These are phyloP conservation scores for Diabrotica virgifera DNA, from an alignment of 1,140 invertebrate species.

Conservation along the genomic window DNA sequence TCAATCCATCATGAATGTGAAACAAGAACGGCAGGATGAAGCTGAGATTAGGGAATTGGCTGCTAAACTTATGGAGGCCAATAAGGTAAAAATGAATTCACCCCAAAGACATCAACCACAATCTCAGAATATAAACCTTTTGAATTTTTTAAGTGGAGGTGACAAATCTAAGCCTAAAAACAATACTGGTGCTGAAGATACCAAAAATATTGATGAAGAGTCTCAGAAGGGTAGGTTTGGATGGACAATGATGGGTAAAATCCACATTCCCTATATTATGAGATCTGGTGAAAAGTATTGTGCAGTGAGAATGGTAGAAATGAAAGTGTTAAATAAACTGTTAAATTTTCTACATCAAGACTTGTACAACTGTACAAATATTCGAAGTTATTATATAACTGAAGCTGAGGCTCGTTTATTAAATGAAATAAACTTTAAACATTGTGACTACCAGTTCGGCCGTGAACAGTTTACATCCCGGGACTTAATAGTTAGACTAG, in stretches of 20 bases:
- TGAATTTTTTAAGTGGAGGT: conserved; percentile 31
- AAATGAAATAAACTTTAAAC: conserved; percentile 90
- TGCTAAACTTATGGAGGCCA: conserved; percentile 80
- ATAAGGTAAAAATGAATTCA: conserved; percentile 68
- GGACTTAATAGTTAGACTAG: conserved; percentile 83
- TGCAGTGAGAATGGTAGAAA: conserved; percentile 87
- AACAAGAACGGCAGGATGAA: conserved; percentile 80
- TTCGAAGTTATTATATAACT: conserved; percentile 91
- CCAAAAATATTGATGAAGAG: conserved; percentile 63
- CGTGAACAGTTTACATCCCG: conserved; percentile 84
- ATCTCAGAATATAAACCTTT: conserved; percentile 47
- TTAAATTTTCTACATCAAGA: conserved; percentile 77
- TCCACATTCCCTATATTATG: conserved; percentile 84
- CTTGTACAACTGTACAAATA: conserved; percentile 83
- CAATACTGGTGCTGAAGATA: conserved; percentile 22
- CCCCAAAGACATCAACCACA: conserved; percentile 44
- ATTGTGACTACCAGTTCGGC: conserved; percentile 89
- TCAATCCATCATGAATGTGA: conserved; percentile 52
- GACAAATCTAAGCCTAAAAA: conserved; percentile 34
- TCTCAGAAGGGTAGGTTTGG: conserved; percentile 83
- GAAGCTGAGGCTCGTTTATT: conserved; percentile 84
- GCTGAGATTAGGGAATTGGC: conserved; percentile 81
- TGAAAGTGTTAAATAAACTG: conserved; percentile 82
- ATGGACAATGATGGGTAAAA: conserved; percentile 82
- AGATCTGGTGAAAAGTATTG: conserved; percentile 82